A percentile compares a stretch with the other conserved stretches of the same genome.
Conservation (phyloP, 1,140 invertebrate genomes). For the Chrysomallon squamiferum region DNA sequence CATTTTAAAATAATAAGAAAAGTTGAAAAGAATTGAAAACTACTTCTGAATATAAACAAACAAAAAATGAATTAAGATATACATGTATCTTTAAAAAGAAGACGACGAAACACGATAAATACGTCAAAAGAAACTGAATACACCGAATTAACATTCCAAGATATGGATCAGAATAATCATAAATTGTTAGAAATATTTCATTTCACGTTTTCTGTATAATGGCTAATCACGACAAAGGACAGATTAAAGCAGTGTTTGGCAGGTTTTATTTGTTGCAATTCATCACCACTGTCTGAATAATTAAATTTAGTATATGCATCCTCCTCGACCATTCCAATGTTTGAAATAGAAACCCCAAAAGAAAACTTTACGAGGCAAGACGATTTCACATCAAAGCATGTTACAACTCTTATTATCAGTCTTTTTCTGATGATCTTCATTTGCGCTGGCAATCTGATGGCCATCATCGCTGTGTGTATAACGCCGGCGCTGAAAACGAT, state of each 20-base stretch:
- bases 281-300: neutral
- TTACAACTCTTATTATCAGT: neutral
- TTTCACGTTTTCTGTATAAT: no score
- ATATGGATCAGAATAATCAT: no score
- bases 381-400: neutral
- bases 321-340: no score
- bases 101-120: no score
- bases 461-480: conserved; percentile 82
- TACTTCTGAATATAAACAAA: no score
- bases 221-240: neutral
- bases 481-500: conserved; percentile 84
- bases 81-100: no score
- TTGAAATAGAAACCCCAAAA: neutral
- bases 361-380: neutral
- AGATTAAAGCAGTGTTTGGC: neutral
- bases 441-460: conserved; percentile 78
- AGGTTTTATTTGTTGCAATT: neutral
- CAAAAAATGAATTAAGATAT: no score
- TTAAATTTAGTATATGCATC: neutral
- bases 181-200: no score
- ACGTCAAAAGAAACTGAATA: no score
- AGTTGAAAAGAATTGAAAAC: no score
- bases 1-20: no score
- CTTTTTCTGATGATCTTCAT: neutral
- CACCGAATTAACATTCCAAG: no score